Conservation (phyloP, 2,797 vertebrate species). For the Tragelaphus eurycerus region DNA sequence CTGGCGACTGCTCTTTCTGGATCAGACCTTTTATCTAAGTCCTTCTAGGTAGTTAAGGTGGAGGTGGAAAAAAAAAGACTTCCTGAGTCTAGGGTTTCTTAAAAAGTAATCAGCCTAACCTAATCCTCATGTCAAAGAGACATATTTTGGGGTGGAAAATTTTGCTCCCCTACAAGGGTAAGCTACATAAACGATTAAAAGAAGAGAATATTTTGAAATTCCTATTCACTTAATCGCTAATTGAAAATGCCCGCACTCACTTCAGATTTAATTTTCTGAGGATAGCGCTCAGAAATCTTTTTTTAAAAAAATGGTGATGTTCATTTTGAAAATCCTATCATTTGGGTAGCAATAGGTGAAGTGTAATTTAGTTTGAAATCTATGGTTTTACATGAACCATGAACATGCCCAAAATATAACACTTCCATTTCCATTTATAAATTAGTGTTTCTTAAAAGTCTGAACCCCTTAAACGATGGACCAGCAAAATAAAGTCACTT, state of each 20-base stretch:
- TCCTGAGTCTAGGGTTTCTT: not conserved
- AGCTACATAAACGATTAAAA: not conserved
- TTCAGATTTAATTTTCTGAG: not conserved
- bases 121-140: not conserved
- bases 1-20: not conserved
- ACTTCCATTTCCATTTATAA: not conserved
- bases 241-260: not conserved
- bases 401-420: not conserved
- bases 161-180: not conserved
- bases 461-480: not conserved
- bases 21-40: not conserved
- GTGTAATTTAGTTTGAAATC: not conserved
- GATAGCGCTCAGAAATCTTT: not conserved
- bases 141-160: not conserved
- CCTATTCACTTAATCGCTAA: not conserved
- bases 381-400: not conserved
- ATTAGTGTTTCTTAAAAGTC: not conserved
- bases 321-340: not conserved
- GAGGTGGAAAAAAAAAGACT: not conserved
- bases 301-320: not conserved
- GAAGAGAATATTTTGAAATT: not conserved
- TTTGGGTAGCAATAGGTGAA: not conserved
- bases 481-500: not conserved
- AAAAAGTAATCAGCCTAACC: not conserved
- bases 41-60: not conserved